These are phyloP conservation scores for Dynastes tityus DNA, from an alignment of 2,888 invertebrate species.

Conservation along the genomic window DNA sequence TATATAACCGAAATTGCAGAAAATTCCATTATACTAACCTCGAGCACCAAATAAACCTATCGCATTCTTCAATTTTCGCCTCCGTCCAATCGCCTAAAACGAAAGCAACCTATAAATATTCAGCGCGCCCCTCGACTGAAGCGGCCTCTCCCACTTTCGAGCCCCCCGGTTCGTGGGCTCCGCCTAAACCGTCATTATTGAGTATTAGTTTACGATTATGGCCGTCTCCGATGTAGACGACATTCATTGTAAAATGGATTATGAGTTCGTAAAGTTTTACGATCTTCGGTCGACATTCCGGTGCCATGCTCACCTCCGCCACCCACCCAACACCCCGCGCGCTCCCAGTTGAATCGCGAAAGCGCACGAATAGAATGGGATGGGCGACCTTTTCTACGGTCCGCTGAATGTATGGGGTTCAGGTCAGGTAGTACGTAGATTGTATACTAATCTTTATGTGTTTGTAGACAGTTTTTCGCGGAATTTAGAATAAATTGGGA, in stretches of 20 bases:
- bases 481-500: not conserved
- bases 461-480: not conserved
- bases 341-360: not conserved
- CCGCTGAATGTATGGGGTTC: slow-evolving; percentile 8
- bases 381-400: slow-evolving; percentile 13
- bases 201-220: slow-evolving; percentile 39
- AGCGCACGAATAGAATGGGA: not conserved
- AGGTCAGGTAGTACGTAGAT: not conserved
- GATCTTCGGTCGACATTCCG: slow-evolving; percentile 27
- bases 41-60: too few species aligned
- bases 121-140: too few species aligned
- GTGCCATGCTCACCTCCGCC: slow-evolving; percentile 1
- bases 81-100: too few species aligned
- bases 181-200: slow-evolving; percentile 22
- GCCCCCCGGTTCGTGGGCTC: too few species aligned
- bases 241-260: slow-evolving; percentile 38
- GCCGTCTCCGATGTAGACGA: slow-evolving; percentile 32
- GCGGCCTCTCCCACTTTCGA: too few species aligned
- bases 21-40: too few species aligned
- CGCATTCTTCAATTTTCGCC: too few species aligned
- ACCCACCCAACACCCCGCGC: not conserved
- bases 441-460: not conserved
- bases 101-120: too few species aligned
- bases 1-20: too few species aligned
- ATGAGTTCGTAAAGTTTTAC: slow-evolving; percentile 41